Conservation (phyloP, 2,888 invertebrate species). For the Heliconius hortense region DNA sequence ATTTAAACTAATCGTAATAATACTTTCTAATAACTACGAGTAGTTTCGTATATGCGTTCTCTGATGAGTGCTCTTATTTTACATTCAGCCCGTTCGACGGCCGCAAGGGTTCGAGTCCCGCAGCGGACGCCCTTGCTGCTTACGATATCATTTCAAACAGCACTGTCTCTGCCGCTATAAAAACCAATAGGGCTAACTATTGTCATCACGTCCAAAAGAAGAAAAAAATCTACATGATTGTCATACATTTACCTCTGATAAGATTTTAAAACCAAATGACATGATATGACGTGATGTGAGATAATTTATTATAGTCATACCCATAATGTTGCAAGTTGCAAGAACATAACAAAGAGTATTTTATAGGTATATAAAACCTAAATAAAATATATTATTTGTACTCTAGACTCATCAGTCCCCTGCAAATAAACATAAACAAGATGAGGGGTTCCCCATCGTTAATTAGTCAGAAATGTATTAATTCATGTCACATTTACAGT, state of each 20-base stretch:
- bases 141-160: no score
- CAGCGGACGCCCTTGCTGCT: no score
- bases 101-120: no score
- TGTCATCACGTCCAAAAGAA: no score
- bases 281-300: background rate
- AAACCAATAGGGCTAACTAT: no score
- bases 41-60: no score
- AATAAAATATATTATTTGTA: constrained; percentile 5
- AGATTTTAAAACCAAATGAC: background rate
- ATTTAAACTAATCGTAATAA: no score
- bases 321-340: background rate
- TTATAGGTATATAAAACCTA: background rate
- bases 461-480: constrained; percentile 11
- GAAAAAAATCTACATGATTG: no score
- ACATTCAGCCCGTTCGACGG: no score
- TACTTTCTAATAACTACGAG: no score
- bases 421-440: constrained; percentile 31
- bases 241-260: background rate
- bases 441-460: constrained; percentile 37
- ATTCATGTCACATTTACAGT: background rate
- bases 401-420: background rate
- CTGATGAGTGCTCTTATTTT: no score
- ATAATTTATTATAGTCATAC: constrained; percentile 4
- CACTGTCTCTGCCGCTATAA: no score
- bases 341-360: constrained; percentile 13